Evolutionary conservation across 2,113 vertebrate genomes (phyloP).

Genomic region (Podarcis muralis): DNA sequence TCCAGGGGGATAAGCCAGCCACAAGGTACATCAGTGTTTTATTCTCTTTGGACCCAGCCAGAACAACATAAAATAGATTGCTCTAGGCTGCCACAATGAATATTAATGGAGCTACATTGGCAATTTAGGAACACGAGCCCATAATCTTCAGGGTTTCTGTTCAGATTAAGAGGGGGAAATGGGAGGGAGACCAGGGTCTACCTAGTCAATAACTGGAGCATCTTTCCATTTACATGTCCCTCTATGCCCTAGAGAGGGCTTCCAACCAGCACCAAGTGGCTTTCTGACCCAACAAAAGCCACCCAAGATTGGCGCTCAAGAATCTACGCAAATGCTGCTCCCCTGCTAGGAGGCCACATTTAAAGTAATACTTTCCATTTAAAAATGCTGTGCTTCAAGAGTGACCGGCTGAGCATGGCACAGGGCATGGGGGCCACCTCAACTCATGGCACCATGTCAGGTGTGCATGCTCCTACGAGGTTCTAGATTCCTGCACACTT

Average conservation of each 20-base stretch:
- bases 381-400: constrained; percentile 81
- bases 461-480: constrained; percentile 54
- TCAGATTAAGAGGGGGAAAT: constrained; percentile 18
- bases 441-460: constrained; percentile 32
- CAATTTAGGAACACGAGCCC: constrained; percentile 6
- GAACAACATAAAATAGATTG: not conserved
- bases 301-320: constrained; percentile 61
- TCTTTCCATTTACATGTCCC: constrained; percentile 74
- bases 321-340: constrained; percentile 74
- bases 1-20: not conserved
- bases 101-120: constrained; percentile 12
- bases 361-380: constrained; percentile 75
- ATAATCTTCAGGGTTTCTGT: constrained; percentile 40
- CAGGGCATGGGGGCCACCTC: constrained; percentile 65
- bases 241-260: constrained; percentile 31
- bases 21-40: too few relatives aligned
- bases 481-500: constrained; percentile 58
- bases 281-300: constrained; percentile 56
- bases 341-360: constrained; percentile 71
- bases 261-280: constrained; percentile 65
- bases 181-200: constrained; percentile 54
- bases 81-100: constrained; percentile 27
- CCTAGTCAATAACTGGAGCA: constrained; percentile 78
- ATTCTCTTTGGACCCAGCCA: not conserved
- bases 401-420: constrained; percentile 71